These are phyloP conservation scores for Macrotrachela quadricornifera DNA, from an alignment of 1,140 invertebrate species.

Conservation along the genomic window DNA sequence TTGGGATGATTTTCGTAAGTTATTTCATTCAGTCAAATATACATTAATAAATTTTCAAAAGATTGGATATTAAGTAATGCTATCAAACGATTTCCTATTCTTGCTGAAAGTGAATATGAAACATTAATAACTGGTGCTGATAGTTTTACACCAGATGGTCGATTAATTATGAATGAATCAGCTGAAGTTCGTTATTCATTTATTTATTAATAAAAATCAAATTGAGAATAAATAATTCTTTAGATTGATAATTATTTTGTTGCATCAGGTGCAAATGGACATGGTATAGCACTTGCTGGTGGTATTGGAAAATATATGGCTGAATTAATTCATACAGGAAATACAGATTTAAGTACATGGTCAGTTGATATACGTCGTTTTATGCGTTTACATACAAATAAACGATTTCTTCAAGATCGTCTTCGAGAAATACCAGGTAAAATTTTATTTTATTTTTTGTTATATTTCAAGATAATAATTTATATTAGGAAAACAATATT, in stretches of 20 bases:
- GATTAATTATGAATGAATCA: conserved; percentile 54
- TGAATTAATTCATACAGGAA: conserved; percentile 63
- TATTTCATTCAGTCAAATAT: no score
- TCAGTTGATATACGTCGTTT: conserved; percentile 77
- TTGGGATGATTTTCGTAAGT: conserved; percentile 73
- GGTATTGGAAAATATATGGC: conserved; percentile 73
- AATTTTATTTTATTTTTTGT: no score
- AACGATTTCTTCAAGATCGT: conserved; percentile 70
- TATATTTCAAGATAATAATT: no score
- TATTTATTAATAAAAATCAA: not conserved
- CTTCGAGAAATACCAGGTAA: conserved; percentile 52
- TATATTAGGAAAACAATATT: not conserved
- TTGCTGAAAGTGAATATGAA: conserved; percentile 45
- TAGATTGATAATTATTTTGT: conserved; percentile 79
- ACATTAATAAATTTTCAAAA: not conserved
- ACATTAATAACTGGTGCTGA: conserved; percentile 65
- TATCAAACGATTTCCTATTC: conserved; percentile 44
- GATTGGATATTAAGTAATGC: not conserved
- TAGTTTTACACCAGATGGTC: conserved; percentile 61
- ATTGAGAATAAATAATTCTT: not conserved
- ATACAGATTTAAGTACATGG: conserved; percentile 51
- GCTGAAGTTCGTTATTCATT: conserved; percentile 45
- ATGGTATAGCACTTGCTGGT: conserved; percentile 70
- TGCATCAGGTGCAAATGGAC: conserved; percentile 80
- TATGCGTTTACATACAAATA: conserved; percentile 79